Evolutionary conservation across 2,797 vertebrate genomes (phyloP), one percentile per base, ranked within the genome.

Genomic region (Enteromius anoplus): DNA sequence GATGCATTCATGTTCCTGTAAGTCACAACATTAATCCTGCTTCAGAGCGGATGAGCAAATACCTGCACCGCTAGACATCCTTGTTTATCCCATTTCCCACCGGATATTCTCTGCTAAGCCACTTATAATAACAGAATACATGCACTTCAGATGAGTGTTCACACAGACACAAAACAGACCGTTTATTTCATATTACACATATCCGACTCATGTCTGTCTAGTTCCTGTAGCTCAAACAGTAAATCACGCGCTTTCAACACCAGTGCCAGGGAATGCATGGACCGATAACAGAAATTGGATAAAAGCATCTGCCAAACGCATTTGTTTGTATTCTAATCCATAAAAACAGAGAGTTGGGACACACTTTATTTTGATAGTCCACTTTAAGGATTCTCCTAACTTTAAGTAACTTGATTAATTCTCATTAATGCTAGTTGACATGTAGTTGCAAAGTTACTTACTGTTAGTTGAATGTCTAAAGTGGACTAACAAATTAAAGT

Each of bases 71-170:
- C n/a, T 51, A 47, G 73, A 78, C 21, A 47, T 42, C 60, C 1
- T 26, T n/a, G 64, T 65, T 76, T 34, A 66, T 81, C 77, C 76
- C 68, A 53, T 66, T n/a, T 79, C 55, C 64, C 32, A 17, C 3
- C 4, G 53, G 71, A 64, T 60, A 40, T 75, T 15, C 40, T 65
- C 58, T 17, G 42, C 81, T 80, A 26, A 80, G 80, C 70, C 80
- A 34, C 69, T 77, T 77, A 69, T 65, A 81, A 64, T 70, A 60
- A 78, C 80, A 53, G 34, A 75, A 70, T 49, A 83, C 65, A 84
- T 91, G 71, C 80, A 90, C 92, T 81, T 83, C 88, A 89, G 90
- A 45, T 11, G 19, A 64, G 69, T 3, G 12, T 58, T 70, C 40
- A 47, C 68, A 42, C 37, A 8, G 42, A 10, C 69, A 71, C 6